Percentiles rank a stretch among this genome's conserved stretches.
These are phyloP conservation scores for Trissolcus japonicus DNA, from an alignment of 2,888 invertebrate species.

Conservation along the genomic window DNA sequence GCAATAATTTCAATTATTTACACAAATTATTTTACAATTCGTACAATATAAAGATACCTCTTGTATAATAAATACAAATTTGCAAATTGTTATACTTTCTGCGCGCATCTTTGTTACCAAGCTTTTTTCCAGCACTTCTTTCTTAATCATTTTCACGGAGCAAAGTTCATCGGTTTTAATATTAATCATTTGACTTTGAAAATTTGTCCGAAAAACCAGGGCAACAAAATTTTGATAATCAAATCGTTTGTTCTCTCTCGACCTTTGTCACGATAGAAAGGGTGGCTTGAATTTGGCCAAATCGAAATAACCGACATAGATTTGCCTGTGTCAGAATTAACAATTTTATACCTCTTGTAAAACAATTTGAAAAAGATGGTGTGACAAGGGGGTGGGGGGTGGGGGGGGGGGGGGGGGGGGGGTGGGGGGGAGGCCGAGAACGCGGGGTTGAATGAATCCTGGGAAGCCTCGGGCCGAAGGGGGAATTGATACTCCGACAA, in stretches of 20 bases:
- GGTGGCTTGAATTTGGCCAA: too few relatives aligned
- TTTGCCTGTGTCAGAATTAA: conserved; percentile 76
- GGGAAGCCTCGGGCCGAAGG: too few relatives aligned
- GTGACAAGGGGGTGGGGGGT: too few relatives aligned
- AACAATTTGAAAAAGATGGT: conserved; percentile 15
- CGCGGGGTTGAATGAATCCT: too few relatives aligned
- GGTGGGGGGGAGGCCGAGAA: too few relatives aligned
- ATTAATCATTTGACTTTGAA: conserved; percentile 5
- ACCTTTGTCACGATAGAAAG: conserved; percentile 34
- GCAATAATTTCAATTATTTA: conserved; percentile 75
- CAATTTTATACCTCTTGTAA: conserved; percentile 66
- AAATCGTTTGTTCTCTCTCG: conserved; percentile 41
- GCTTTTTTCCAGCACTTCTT: conserved; percentile 26
- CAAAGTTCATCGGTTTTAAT: neutral
- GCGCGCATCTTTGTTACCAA: conserved; percentile 29
- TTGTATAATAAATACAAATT: conserved; percentile 57
- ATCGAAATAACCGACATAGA: conserved; percentile 69
- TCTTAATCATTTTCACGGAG: conserved; percentile 2
- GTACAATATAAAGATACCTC: conserved; percentile 69
- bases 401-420: too few relatives aligned
- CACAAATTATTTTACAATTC: conserved; percentile 74
- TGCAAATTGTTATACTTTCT: conserved; percentile 47
- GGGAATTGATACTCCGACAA: too few relatives aligned
- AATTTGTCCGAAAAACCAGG: neutral
- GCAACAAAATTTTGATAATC: conserved; percentile 11